Base-by-base conservation (phyloP, 2,888 invertebrate genomes). In the Imbricaverruca yamaguchii region DNA sequence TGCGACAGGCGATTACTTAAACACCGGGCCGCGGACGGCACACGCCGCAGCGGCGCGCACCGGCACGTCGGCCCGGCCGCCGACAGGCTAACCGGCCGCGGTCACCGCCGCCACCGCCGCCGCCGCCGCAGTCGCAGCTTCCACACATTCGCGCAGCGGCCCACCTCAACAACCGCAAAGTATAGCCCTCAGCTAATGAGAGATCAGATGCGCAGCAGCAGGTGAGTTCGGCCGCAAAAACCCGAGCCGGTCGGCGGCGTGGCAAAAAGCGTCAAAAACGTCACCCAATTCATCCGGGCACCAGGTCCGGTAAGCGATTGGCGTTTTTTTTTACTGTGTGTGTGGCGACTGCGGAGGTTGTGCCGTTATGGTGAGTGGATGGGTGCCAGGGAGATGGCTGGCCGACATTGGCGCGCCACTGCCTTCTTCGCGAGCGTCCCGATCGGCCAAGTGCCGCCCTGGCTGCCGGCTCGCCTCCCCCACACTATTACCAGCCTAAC, bases 401-500 rank as follows among this genome's bases (percentile, higher is more conserved):
- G 39, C 39, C 39, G 39, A 39, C 39, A 39, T 15, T 59, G 59
- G 59, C 59, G 15, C 59, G 59, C 59, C 11, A 15, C 59, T 15
- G 59, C 59, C 59, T 13, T 7, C 59, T 59, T 13, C 59, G 59
- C 59, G 59, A 15, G 15, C 15, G n/a, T 25, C 67, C 23, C 10
- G 18, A 21, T 9, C 12, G 7, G 74, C 18, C 21, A 74, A 74
- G 55, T 55, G 53, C 55, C 21, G 74, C 15, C 55, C 15, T 21
- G 18, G 9, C 21, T 13, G 23, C 21, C 21, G 55, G 55, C 53
- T 21, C 55, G 18, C 21, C 74, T 74, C 74, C 74, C 74, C 53
- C 74, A 74, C 53, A 55, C 74, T 55, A 74, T 74, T 74, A 53
- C 74, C 74, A 55, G 21, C 10, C 74, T 74, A 55, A 74, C 74